These are phyloP conservation scores for Melipona quadrifasciata DNA, from an alignment of 1,140 invertebrate genomes.

Conservation along the genomic window DNA sequence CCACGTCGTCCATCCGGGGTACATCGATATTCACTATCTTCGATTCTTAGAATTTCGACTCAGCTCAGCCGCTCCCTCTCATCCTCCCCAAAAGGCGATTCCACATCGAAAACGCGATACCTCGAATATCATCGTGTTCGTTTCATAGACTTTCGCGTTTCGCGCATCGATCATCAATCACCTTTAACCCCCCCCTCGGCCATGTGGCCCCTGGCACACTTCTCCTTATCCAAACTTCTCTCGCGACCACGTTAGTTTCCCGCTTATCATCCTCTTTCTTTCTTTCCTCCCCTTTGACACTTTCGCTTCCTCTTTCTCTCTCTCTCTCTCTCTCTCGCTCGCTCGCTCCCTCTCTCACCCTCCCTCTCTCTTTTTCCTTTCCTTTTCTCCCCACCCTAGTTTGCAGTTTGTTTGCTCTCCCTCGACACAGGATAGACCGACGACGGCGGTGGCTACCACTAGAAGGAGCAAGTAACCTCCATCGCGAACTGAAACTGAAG, in stretches of 20 bases:
- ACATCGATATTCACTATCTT: neutral
- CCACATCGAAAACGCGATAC: neutral
- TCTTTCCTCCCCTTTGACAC: neutral
- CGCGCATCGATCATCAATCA: neutral
- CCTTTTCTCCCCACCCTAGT: conserved; percentile 19
- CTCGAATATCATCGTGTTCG: conserved; percentile 7
- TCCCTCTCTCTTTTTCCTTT: conserved; percentile 1
- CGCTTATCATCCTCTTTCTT: neutral
- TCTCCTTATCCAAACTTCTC: conserved; percentile 1
- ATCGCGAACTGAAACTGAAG: conserved; percentile 80
- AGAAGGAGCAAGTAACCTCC: conserved; percentile 75
- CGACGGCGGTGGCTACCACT: conserved; percentile 45
- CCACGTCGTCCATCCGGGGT: neutral
- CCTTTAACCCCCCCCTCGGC: neutral
- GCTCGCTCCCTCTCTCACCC: conserved; percentile 1
- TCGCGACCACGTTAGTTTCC: neutral
- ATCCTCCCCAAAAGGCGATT: neutral
- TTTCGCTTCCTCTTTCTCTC: conserved; percentile 14
- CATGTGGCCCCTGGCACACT: neutral
- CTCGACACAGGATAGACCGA: conserved; percentile 39
- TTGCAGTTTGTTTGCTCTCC: conserved; percentile 35
- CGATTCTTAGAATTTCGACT: neutral
- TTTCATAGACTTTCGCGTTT: neutral
- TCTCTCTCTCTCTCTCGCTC: conserved; percentile 7
- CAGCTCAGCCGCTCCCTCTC: neutral